Base-by-base conservation (phyloP, 2,888 invertebrate species). In the Liodrosophila aerea region DNA sequence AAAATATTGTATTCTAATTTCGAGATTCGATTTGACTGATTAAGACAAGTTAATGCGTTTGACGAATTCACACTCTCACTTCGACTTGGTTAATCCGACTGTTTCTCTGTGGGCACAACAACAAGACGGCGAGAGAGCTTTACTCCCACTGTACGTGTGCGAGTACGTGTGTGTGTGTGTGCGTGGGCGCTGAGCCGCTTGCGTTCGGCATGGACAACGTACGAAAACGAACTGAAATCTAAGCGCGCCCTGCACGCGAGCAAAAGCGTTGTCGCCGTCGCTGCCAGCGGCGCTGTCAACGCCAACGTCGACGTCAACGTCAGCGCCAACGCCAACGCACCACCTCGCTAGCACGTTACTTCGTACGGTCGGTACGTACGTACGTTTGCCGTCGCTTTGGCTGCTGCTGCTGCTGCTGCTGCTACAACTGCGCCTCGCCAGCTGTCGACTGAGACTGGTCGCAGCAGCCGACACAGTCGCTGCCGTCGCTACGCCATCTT, bases 141-240 rank as follows among this genome's bases (percentile, higher is more conserved):
- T 43, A 44, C 22, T 40, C 39, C 27, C 31, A 31, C 33, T 40
- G 18, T 47, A 27, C 44, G 44, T 57, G 49, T 39, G 43, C 9
- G 27, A 34, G 54, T 22, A 16, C 39, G 31, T 45, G 31, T 27
- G 13, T 29, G 34, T 44, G 29, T 65, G 64, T 36, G 39, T 54
- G 64, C 59, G 75, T 69, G 67, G 63, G 69, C 66, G 70, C 64
- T 69, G 53, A 77, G 2, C 71, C 74, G 77, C 31, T 69, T 47
- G 56, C 82, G 84, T 81, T 76, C 71, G 63, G 73, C 82, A 69
- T 73, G 76, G 73, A 80, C 82, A 77, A 75, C 87, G 88, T 85
- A 80, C 77, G 76, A 87, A 85, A 87, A 73, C 84, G 78, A 85
- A 87, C 87, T 87, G 87, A 87, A 87, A 73, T 71, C 70, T 68